Evolutionary conservation across 1,140 invertebrate species (phyloP), one percentile per base, ranked within the genome.

Genomic region (Pseudobourletiella spinata): DNA sequence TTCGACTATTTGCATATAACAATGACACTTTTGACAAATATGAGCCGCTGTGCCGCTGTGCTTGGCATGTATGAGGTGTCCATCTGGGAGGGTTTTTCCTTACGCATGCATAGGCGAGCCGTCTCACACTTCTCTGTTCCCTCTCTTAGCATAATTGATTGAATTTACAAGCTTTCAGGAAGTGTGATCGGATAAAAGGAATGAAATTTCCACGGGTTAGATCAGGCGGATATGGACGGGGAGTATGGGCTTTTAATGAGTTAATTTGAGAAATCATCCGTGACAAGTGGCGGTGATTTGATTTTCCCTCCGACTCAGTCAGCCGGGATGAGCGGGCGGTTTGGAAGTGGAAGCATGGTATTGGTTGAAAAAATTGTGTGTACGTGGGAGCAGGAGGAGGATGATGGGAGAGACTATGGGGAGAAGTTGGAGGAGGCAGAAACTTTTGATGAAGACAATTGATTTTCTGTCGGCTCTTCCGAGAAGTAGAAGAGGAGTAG

Each of bases 121-220:
- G n/a, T n/a, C n/a, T n/a, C n/a, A n/a, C n/a, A n/a, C n/a, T n/a
- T n/a, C n/a, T n/a, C n/a, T n/a, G n/a, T n/a, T n/a, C n/a, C n/a
- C n/a, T n/a, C n/a, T n/a, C n/a, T 64, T 64, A 59, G 50, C 63
- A 64, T 64, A 57, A 64, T 64, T 64, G 63, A 64, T 64, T 64
- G 56, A 57, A 64, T 64, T 64, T 62, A 16, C 35, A 59, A 39
- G 55, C 46, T 56, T 54, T 61, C 46, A n/a, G n/a, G n/a, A n/a
- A 54, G 50, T 43, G 39, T 51, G 61, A 52, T 54, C 46, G 29
- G 16, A 54, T 32, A 35, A 46, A 52, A 55, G 35, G 44, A 63
- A 63, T 52, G 26, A 28, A 63, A 55, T 52, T 63, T 63, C 43
- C 46, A 52, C 48, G 44, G n/a, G n/a, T n/a, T n/a, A n/a, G n/a